phyloP scores from a whole-genome alignment of 2,797 vertebrate species.

The Erethizon dorsatum region DNA sequence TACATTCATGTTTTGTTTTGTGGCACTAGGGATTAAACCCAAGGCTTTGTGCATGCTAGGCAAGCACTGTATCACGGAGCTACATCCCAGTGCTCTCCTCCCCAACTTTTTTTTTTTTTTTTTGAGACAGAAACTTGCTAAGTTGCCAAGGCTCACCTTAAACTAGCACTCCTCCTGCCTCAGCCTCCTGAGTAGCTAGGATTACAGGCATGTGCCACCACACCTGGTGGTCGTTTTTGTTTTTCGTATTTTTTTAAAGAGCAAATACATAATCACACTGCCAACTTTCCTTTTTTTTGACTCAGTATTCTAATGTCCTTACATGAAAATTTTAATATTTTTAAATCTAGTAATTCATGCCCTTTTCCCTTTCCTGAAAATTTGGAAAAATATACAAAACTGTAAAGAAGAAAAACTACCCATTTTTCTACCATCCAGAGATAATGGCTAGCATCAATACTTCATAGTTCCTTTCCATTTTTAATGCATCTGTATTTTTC shows the following conservation, averaged over 20 bases:
- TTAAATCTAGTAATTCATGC: constrained; percentile 8
- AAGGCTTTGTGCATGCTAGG: not conserved
- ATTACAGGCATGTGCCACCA: not conserved
- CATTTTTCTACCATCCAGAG: not conserved
- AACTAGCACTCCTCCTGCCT: not conserved
- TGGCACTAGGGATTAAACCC: not conserved
- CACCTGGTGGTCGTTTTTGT: not conserved
- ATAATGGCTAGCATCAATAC: not conserved
- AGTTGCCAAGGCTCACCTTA: not conserved
- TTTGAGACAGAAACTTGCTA: not conserved
- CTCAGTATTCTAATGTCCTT: constrained; percentile 53
- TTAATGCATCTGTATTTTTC: constrained; percentile 56
- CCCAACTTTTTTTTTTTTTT: not conserved
- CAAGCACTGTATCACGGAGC: not conserved
- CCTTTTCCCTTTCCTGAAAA: constrained; percentile 38
- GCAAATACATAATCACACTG: not conserved
- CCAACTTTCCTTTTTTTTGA: constrained; percentile 26
- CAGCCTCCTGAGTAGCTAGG: not conserved
- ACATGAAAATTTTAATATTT: constrained; percentile 41
- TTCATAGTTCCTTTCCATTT: not conserved
- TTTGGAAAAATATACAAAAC: constrained; percentile 53
- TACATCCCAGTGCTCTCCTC: not conserved
- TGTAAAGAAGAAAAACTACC: constrained; percentile 31
- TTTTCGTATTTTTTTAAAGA: not conserved
- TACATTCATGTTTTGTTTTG: not conserved